phyloP scores from a whole-genome alignment of 2,888 invertebrate species.

The Beris morrisii region DNA sequence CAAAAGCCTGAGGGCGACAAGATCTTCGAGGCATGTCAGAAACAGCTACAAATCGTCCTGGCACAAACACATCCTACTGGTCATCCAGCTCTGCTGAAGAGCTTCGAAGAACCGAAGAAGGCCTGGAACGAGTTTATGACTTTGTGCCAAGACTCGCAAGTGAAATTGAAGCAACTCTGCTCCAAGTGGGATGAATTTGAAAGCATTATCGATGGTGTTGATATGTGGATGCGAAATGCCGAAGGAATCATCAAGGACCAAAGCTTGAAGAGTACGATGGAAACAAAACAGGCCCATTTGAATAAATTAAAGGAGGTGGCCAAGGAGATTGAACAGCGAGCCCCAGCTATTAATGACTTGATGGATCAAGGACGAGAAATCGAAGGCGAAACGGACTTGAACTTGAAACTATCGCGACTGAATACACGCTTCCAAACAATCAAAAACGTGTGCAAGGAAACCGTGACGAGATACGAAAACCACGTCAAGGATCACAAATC shows the following conservation, averaged over 20 bases:
- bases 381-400: conserved; percentile 75
- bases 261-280: conserved; percentile 81
- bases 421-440: conserved; percentile 80
- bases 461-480: conserved; percentile 77
- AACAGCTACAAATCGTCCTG: conserved; percentile 71
- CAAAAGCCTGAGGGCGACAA: conserved; percentile 75
- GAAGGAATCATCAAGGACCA: conserved; percentile 87
- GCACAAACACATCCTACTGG: conserved; percentile 77
- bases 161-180: conserved; percentile 73
- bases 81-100: conserved; percentile 71
- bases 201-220: conserved; percentile 73
- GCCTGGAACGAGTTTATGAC: conserved; percentile 76
- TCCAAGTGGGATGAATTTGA: conserved; percentile 83
- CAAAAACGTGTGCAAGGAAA: conserved; percentile 80
- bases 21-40: conserved; percentile 69
- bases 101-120: conserved; percentile 72
- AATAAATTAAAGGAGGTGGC: conserved; percentile 74
- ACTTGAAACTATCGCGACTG: conserved; percentile 73
- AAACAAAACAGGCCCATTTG: conserved; percentile 77
- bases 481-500: conserved; percentile 83
- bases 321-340: conserved; percentile 69
- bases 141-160: conserved; percentile 70
- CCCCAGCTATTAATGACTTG: conserved; percentile 67
- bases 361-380: conserved; percentile 70
- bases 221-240: conserved; percentile 82